phyloP scores from a whole-genome alignment of 2,888 invertebrate species.

The Oscheius sp. region DNA sequence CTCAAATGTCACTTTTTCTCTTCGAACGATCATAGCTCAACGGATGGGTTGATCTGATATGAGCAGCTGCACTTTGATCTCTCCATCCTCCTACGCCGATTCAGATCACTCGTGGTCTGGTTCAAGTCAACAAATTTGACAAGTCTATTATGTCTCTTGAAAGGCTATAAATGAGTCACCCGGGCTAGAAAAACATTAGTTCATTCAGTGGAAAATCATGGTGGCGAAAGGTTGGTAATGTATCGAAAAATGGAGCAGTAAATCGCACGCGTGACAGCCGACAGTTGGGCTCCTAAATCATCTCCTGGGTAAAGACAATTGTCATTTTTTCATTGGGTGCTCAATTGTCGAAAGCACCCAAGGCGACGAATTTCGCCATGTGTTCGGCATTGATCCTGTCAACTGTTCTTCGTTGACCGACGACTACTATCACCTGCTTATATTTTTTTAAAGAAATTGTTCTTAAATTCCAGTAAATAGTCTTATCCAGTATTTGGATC shows the following conservation, averaged over 20 bases:
- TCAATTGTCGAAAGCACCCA: conserved; percentile 9
- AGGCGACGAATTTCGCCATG: conserved; percentile 6
- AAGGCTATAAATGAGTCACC: no score
- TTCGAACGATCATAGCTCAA: conserved; percentile 27
- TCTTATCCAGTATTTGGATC: background rate
- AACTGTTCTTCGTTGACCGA: conserved; percentile 30
- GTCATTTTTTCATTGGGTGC: background rate
- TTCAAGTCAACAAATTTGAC: no score
- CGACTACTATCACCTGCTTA: conserved; percentile 34
- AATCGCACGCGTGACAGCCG: no score
- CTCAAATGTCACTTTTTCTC: conserved; percentile 14
- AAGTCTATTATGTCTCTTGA: no score
- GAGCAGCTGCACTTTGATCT: conserved; percentile 25
- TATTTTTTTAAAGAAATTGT: background rate
- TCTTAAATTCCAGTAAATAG: background rate
- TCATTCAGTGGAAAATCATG: no score
- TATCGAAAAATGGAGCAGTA: background rate
- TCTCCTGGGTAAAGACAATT: conserved; percentile 8
- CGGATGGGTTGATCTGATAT: conserved; percentile 27
- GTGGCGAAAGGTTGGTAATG: background rate
- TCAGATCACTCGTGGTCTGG: background rate
- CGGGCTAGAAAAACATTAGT: no score
- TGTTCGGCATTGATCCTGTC: conserved; percentile 34
- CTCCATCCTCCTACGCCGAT: background rate
- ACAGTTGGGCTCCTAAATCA: conserved; percentile 1